Percentiles rank a stretch among this genome's conserved stretches.
phyloP scores from a whole-genome alignment of 2,113 vertebrate genomes.

The Pontoporia blainvillei region DNA sequence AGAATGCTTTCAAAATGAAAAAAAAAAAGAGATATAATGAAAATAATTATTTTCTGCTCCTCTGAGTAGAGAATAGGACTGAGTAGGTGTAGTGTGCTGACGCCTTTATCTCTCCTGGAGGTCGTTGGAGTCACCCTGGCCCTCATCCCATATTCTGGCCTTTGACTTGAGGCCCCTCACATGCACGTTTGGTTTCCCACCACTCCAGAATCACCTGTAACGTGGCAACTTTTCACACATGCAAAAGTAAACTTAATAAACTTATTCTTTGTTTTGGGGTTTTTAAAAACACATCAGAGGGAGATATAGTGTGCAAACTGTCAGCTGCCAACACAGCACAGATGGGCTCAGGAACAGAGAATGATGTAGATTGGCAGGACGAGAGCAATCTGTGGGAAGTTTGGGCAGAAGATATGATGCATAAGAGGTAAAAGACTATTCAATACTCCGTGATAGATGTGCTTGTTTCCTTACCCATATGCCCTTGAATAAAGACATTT shows the following conservation, averaged over 20 bases:
- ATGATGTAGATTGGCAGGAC: neutral
- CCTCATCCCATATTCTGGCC: neutral
- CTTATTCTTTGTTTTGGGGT: neutral
- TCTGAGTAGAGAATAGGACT: neutral
- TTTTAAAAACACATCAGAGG: neutral
- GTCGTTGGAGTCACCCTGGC: neutral
- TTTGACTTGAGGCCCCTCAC: neutral
- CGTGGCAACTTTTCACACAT: neutral
- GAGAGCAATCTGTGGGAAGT: neutral
- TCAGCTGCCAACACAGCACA: conserved; percentile 12
- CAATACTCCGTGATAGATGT: neutral
- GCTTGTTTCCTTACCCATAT: neutral
- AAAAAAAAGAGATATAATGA: neutral
- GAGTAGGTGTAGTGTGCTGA: rapidly evolving
- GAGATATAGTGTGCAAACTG: neutral
- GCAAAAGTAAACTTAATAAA: neutral
- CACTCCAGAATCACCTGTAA: neutral
- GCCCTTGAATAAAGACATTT: neutral
- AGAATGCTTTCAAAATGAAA: conserved; percentile 16
- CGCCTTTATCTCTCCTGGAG: neutral
- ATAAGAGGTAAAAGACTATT: neutral
- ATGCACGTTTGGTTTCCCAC: neutral
- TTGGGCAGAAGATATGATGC: neutral
- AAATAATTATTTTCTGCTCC: neutral
- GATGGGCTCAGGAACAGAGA: conserved; percentile 34